These are phyloP conservation scores for Ceratina australensis DNA, from an alignment of 1,140 invertebrate species.

Conservation along the genomic window DNA sequence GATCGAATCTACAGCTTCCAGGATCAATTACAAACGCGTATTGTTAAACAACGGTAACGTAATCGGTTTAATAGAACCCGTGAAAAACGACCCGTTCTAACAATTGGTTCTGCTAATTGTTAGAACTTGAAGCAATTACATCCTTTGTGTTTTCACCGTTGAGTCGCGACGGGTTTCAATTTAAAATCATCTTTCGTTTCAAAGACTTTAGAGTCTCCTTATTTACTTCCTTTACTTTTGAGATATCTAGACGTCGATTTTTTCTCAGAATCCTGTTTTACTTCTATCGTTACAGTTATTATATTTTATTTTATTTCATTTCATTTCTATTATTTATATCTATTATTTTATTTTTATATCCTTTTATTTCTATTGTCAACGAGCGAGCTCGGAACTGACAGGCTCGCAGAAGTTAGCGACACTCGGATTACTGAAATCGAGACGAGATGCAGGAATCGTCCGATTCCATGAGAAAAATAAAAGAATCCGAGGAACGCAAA, in stretches of 20 bases:
- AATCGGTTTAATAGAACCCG: background rate
- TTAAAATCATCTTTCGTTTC: too few relatives aligned
- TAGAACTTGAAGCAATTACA: too few relatives aligned
- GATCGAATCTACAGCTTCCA: background rate
- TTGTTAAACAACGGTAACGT: background rate
- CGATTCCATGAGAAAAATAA: background rate
- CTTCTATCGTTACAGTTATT: too few relatives aligned
- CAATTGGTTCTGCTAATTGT: too few relatives aligned
- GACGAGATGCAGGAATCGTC: background rate
- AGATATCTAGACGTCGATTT: background rate
- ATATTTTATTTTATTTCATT: too few relatives aligned
- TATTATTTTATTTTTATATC: too few relatives aligned
- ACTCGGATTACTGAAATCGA: conserved; percentile 22
- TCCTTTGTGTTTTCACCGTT: too few relatives aligned
- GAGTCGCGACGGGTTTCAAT: too few relatives aligned
- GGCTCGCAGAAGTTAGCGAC: background rate
- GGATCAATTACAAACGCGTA: background rate
- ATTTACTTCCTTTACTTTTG: too few relatives aligned
- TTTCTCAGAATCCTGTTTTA: background rate
- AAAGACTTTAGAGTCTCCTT: too few relatives aligned
- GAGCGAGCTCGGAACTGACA: background rate
- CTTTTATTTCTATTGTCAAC: background rate
- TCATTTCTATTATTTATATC: too few relatives aligned
- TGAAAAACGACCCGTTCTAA: background rate
- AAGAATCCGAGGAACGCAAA: too few relatives aligned